A percentile compares a stretch with the other conserved stretches of the same genome.
These are phyloP conservation scores for Rapana venosa DNA, from an alignment of 2,888 invertebrate genomes.

Conservation along the genomic window DNA sequence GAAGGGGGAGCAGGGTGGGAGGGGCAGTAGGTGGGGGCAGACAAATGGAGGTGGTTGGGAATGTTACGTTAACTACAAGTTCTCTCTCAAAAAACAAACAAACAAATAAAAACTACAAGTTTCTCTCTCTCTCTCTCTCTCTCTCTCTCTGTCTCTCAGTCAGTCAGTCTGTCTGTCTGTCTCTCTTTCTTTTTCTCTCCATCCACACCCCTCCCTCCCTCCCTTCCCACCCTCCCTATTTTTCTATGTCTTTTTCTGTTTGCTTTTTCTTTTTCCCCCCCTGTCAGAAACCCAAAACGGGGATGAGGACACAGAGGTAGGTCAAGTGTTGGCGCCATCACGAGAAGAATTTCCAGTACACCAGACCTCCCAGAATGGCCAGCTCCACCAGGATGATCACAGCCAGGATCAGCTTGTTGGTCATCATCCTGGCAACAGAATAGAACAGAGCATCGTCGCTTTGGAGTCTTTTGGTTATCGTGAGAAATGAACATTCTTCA, in stretches of 20 bases:
- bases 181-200: background rate
- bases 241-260: background rate
- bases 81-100: too few relatives aligned
- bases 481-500: background rate
- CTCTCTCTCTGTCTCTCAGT: background rate
- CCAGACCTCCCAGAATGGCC: conserved; percentile 82
- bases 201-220: background rate
- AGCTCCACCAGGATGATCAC: conserved; percentile 87
- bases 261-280: background rate
- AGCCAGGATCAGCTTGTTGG: conserved; percentile 87
- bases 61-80: too few relatives aligned
- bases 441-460: too few relatives aligned
- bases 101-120: too few relatives aligned
- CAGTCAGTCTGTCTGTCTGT: too few relatives aligned
- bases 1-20: too few relatives aligned
- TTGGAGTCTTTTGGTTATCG: too few relatives aligned
- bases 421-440: conserved; percentile 81
- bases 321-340: conserved; percentile 33
- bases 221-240: background rate
- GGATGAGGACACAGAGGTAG: background rate
- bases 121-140: background rate
- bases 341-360: conserved; percentile 83
- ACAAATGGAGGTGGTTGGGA: too few relatives aligned
- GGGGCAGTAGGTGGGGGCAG: too few relatives aligned
- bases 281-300: background rate